Base-by-base conservation (phyloP, 2,888 invertebrate species). In the Diarsia brunnea region DNA sequence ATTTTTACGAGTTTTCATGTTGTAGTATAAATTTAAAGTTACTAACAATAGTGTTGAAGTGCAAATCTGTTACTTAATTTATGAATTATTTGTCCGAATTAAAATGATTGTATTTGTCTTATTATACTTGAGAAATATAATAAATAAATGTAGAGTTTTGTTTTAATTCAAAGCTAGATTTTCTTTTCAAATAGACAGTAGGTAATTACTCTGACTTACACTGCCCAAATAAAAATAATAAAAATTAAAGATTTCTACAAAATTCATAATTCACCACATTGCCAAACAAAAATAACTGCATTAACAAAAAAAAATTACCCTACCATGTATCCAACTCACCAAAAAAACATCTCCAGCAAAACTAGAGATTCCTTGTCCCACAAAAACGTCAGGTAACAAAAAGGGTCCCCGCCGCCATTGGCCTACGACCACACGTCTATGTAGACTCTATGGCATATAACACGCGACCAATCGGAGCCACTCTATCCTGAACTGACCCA, bases 381-480 rank as follows among this genome's bases (percentile, higher is more conserved):
- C 72, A 84, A 85, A 76, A 82, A 85, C 16, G 45, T 19, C 87
- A 87, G 85, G 87, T 87, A 85, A 38, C 38, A 60, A 45, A 73
- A 73, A 66, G 82, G 75, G 31, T 60, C 49, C n/a, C 12, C 4
- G 14, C 19, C 66, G 64, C 81, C 16, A 85, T 87, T 85, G 85
- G 85, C 31, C 85, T 76, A 79, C 70, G 60, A 63, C 68, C 79
- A 68, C 43, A 74, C 70, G 38, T 68, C 45, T 63, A 63, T 63
- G 63, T 63, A 24, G 16, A 67, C 66, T 78, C 78, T 73, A 86
- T 78, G 55, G 67, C 73, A 78, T 84, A 74, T 85, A 78, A 47
- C n/a, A 12, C 0, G 4, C 75, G 66, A 68, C 85, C 85, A 85
- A 85, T 85, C 24, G 8, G 55, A 61, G 38, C 51, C 24, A 14